Base-by-base conservation (phyloP, 2,113 vertebrate species). In the Cyrtonyx montezumae region DNA sequence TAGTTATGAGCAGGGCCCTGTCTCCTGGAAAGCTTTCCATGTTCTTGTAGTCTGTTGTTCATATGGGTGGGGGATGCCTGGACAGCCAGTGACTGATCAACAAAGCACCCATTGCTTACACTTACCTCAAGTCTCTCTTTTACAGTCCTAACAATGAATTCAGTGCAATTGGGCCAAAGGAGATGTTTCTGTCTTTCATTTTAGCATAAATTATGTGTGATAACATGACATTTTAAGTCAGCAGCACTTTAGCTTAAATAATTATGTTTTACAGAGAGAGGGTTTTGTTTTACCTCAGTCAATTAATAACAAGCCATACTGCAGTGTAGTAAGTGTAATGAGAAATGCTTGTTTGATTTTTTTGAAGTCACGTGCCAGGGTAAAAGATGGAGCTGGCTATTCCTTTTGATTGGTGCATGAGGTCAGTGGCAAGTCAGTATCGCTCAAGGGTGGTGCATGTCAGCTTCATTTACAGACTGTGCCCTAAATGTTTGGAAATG, bases 311-410 rank as follows among this genome's bases (percentile, higher is more conserved):
- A 94, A n/a, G 59, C 79, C 37, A 43, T 84, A 84, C 83, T 88
- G 84, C 83, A 94, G 86, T 95, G 94, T 96, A 97, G 93, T 97
- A 97, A 96, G 85, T 70, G 69, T 94, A 96, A 97, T 96, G 91
- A 95, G 94, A 95, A 96, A 92, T 18, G 30, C 87, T 92, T 91
- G 91, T 85, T 95, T 94, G 88, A 94, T 94, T 94, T 93, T 96
- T 96, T 83, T 94, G 85, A 91, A 96, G 89, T 97, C 96, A 96
- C 69, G 17, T 96, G 79, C 78, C 80, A 93, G 30, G 62, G 78
- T 94, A 91, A 71, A 73, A 90, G 86, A 91, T 62, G 63, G 82
- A 90, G 40, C 79, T 74, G 49, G 79, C 78, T 94, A 74, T 56
- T 82, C 84, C 93, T 90, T 59, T 45, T 91, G 67, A 79, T 62